A percentile compares a stretch with the other conserved stretches of the same genome.
These are phyloP conservation scores for Barypeithes pellucidus DNA, from an alignment of 2,888 invertebrate species.

Conservation along the genomic window DNA sequence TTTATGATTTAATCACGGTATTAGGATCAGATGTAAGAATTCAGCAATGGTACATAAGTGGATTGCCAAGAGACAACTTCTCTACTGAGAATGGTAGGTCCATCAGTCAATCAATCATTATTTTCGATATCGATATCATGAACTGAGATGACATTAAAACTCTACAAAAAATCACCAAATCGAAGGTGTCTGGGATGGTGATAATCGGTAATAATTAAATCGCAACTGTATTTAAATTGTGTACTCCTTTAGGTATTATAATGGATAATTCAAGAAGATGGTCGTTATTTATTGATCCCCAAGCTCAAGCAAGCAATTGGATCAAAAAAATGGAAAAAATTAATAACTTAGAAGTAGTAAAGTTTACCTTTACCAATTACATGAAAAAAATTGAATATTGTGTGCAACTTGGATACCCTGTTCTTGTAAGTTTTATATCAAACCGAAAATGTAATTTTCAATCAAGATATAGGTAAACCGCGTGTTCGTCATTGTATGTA, in stretches of 20 bases:
- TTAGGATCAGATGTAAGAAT: slow-evolving; percentile 91
- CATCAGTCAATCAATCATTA: too few relatives aligned
- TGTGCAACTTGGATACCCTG: slow-evolving; percentile 84
- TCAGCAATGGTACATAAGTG: slow-evolving; percentile 88
- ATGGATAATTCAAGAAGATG: slow-evolving; percentile 84
- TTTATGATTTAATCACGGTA: slow-evolving; percentile 81
- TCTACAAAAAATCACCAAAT: too few relatives aligned
- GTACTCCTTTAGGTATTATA: slow-evolving; percentile 75
- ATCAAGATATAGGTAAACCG: background rate
- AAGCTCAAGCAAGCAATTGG: slow-evolving; percentile 90
- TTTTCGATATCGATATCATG: too few relatives aligned
- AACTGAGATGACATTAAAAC: too few relatives aligned
- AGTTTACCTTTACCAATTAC: slow-evolving; percentile 83
- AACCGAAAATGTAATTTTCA: too few relatives aligned
- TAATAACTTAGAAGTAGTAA: slow-evolving; percentile 80
- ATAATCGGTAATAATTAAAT: too few relatives aligned
- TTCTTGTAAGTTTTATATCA: slow-evolving; percentile 71
- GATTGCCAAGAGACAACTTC: slow-evolving; percentile 86
- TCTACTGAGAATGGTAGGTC: slow-evolving; percentile 84
- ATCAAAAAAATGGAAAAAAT: slow-evolving; percentile 87
- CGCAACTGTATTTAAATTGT: background rate
- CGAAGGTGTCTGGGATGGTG: too few relatives aligned
- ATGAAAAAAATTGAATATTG: slow-evolving; percentile 84
- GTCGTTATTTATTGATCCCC: slow-evolving; percentile 89
- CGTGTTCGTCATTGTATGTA: too few relatives aligned